Evolutionary conservation across 2,888 invertebrate genomes (phyloP).

Genomic region (Tetragonula carbonaria): DNA sequence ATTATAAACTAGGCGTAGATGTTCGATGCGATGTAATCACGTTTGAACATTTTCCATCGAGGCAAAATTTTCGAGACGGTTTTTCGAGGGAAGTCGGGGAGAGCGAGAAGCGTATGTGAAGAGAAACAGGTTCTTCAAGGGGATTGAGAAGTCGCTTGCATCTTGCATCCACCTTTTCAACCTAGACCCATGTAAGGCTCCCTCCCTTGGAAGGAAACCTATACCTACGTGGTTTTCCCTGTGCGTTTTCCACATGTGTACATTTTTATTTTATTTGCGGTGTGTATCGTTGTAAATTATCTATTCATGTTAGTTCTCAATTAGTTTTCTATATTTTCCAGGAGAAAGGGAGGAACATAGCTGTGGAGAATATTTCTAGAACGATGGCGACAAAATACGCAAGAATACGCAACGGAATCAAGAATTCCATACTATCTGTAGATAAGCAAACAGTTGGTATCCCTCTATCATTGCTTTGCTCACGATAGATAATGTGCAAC

Average conservation of each 20-base stretch:
- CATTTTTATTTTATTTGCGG: neutral
- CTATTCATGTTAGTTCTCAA: neutral
- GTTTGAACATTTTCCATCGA: neutral
- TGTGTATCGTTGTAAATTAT: neutral
- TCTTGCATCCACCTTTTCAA: constrained; percentile 54
- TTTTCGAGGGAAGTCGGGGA: constrained; percentile 46
- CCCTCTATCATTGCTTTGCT: constrained; percentile 62
- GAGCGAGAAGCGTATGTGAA: constrained; percentile 50
- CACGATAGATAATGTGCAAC: constrained; percentile 71
- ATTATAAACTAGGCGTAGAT: too few relatives aligned
- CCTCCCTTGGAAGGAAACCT: constrained; percentile 23
- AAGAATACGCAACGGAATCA: constrained; percentile 56
- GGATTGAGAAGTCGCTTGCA: constrained; percentile 51
- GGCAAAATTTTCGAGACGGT: constrained; percentile 11
- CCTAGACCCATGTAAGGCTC: constrained; percentile 40
- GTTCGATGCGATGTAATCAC: neutral
- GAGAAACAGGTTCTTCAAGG: constrained; percentile 72
- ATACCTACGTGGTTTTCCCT: constrained; percentile 22
- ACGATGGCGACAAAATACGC: constrained; percentile 53
- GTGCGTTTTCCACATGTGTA: constrained; percentile 1
- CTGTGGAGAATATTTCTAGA: neutral
- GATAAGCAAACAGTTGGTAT: constrained; percentile 68
- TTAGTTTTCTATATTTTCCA: neutral
- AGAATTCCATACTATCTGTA: constrained; percentile 57
- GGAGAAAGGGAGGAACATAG: neutral